Evolutionary conservation across 2,113 vertebrate genomes (phyloP).

Genomic region (Cygnus buccinator): DNA sequence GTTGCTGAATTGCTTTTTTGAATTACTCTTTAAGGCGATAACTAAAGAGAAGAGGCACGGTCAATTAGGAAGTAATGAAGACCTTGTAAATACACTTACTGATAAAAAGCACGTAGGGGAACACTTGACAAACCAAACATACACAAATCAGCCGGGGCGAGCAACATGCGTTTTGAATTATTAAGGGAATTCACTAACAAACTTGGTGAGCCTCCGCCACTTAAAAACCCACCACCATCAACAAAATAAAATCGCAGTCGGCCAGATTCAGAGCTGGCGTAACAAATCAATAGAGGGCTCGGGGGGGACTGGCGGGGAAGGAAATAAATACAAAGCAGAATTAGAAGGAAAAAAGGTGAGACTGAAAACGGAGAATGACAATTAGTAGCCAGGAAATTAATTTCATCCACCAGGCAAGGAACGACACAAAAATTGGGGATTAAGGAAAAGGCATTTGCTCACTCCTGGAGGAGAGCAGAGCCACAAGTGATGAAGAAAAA

Average conservation of each 20-base stretch:
- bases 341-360: neutral
- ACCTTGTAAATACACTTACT: slow-evolving; percentile 75
- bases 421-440: slow-evolving; percentile 28
- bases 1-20: slow-evolving; percentile 62
- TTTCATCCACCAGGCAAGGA: slow-evolving; percentile 28
- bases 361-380: slow-evolving; percentile 46
- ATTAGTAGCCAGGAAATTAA: slow-evolving; percentile 67
- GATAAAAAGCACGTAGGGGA: slow-evolving; percentile 71
- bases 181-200: slow-evolving; percentile 47
- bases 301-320: neutral
- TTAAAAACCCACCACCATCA: slow-evolving; percentile 42
- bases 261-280: neutral
- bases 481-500: neutral
- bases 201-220: slow-evolving; percentile 1
- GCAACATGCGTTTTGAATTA: slow-evolving; percentile 41
- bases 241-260: neutral
- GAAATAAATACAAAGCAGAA: slow-evolving; percentile 37
- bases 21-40: slow-evolving; percentile 71
- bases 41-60: slow-evolving; percentile 67
- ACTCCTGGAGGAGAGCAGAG: slow-evolving; percentile 23
- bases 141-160: slow-evolving; percentile 17
- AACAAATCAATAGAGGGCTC: slow-evolving; percentile 27
- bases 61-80: slow-evolving; percentile 77
- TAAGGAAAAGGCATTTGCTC: slow-evolving; percentile 47
- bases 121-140: slow-evolving; percentile 38